Evolutionary conservation across 1,140 invertebrate genomes (phyloP), one percentile per base, ranked within the genome.

Genomic region (Drosophila guanche): DNA sequence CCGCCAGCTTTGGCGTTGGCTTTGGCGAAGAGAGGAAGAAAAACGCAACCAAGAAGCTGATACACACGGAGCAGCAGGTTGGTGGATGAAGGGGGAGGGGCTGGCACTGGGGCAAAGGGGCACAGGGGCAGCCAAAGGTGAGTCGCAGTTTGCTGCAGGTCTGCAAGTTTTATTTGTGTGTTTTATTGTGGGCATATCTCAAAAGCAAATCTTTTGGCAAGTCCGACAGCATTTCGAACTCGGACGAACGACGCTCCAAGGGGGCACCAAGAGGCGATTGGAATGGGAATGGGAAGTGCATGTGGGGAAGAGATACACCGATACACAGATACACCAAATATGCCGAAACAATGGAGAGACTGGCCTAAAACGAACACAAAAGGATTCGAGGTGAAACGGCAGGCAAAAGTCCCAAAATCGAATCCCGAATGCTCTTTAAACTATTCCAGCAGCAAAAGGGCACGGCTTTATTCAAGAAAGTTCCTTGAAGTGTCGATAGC

Each of bases 101-200:
- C 37, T 52, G 14, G 50, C 22, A 27, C 42, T 33, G 10, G 27
- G 66, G 59, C 52, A n/a, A 60, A 41, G 20, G 45, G 63, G 43
- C 50, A 25, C 16, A 23, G 47, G 41, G 42, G 63, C 46, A 42
- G 45, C 8, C 48, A 66, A 81, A 86, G 83, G 81, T 88, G 83
- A 88, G 65, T 71, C 69, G 77, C 77, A 85, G 81, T 86, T 43
- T 73, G 76, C 59, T 85, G 80, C 80, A 85, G 80, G 75, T 83
- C 76, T 79, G 72, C 80, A 79, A 75, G 69, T 83, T 89, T 88
- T 88, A 89, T 88, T 83, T 88, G 79, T 89, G 84, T 83, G 70
- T 88, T 88, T 89, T 88, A 88, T 88, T 88, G 83, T 83, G 83
- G 62, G 84, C 83, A 89, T 88, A 88, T 88, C 83, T 84, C 79